Evolutionary conservation across 2,797 vertebrate species (phyloP).

Genomic region (Kryptopterus vitreolus): DNA sequence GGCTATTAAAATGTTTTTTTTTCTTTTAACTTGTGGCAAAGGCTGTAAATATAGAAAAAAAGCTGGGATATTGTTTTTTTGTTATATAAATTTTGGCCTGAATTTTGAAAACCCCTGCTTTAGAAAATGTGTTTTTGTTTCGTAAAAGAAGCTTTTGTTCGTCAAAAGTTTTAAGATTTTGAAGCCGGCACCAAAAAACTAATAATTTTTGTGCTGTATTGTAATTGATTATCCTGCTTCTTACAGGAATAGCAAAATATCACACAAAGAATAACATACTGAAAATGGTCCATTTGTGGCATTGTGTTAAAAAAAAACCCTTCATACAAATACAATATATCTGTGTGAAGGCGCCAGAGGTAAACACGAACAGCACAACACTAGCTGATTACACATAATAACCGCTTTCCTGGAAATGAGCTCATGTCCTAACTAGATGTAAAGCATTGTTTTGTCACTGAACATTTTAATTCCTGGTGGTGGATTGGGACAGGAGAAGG

Average conservation of each 20-base stretch:
- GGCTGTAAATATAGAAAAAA: background rate
- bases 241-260: no score
- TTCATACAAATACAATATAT: background rate
- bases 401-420: constrained; percentile 34
- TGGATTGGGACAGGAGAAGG: constrained; percentile 31
- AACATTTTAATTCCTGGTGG: background rate
- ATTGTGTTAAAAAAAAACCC: background rate
- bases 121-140: background rate
- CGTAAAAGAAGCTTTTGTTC: background rate
- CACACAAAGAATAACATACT: background rate
- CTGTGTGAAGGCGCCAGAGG: background rate
- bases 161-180: background rate
- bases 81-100: background rate
- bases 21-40: background rate
- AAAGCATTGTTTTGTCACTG: constrained; percentile 5
- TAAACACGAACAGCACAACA: background rate
- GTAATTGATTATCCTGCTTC: background rate
- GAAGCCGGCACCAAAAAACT: background rate
- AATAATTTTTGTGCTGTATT: background rate
- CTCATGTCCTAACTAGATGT: constrained; percentile 22
- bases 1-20: no score
- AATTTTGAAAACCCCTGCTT: background rate
- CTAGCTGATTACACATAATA: constrained; percentile 11
- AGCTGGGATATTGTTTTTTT: background rate
- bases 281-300: background rate